Conservation (phyloP, 2,113 vertebrate species). For the Arvicanthis niloticus region DNA sequence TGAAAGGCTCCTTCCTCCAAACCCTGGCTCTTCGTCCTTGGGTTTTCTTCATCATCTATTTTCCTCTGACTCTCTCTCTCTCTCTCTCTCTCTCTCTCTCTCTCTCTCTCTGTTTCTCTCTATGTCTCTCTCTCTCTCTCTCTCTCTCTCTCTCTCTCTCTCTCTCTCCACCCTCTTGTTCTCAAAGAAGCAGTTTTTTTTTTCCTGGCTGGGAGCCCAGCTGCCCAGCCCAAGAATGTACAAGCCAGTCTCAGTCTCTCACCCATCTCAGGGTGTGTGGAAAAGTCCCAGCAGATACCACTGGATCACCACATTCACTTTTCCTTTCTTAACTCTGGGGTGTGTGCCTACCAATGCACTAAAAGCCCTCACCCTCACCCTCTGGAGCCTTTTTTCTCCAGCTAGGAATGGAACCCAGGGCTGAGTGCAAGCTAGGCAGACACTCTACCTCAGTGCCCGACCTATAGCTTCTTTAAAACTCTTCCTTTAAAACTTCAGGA, state of each 20-base stretch:
- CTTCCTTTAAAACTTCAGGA: no score
- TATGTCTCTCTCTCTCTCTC: not conserved
- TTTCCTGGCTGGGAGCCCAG: not conserved
- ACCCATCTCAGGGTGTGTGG: not conserved
- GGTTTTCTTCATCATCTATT: not conserved
- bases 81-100: not conserved
- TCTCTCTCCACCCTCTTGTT: not conserved
- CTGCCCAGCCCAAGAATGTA: not conserved
- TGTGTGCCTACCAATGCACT: not conserved
- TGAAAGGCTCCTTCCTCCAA: not conserved
- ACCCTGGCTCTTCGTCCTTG: not conserved
- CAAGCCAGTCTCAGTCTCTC: not conserved
- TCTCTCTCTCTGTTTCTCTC: not conserved
- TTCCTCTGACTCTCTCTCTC: not conserved
- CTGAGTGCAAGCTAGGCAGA: no score
- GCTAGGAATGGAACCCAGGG: not conserved
- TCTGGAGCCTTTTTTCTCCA: not conserved
- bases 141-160: no score
- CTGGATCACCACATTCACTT: accelerated
- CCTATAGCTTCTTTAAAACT: not conserved
- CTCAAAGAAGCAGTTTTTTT: constrained; percentile 31
- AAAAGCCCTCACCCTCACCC: not conserved
- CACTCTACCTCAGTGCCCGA: not conserved
- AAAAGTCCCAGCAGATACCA: not conserved
- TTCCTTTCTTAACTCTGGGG: not conserved